Percentiles rank a stretch among this genome's conserved stretches.
phyloP scores from a whole-genome alignment of 2,113 vertebrate species.

The Sminthopsis crassicaudata region DNA sequence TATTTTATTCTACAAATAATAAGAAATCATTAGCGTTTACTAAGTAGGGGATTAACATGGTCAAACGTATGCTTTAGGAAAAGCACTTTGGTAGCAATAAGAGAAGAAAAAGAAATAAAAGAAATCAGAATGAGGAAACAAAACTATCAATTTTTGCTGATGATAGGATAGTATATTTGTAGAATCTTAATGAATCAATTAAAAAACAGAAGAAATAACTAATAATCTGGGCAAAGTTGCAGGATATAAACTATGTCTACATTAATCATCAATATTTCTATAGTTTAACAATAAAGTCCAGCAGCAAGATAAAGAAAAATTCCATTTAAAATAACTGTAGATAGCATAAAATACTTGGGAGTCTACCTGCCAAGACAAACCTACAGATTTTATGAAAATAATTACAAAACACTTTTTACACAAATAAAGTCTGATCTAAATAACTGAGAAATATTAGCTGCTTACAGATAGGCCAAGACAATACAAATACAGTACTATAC shows the following conservation, averaged over 20 bases:
- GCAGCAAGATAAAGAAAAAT: background rate
- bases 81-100: background rate
- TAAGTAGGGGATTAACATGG: background rate
- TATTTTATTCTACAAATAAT: background rate
- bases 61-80: background rate
- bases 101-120: too few species aligned
- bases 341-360: background rate
- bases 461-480: background rate
- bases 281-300: background rate
- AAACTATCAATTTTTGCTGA: too few species aligned
- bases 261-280: too few species aligned
- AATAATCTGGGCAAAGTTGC: too few species aligned
- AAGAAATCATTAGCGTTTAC: background rate
- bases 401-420: background rate
- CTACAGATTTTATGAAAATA: background rate
- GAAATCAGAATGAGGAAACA: too few species aligned
- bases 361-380: too few species aligned
- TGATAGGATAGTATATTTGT: too few species aligned
- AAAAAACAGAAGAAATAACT: too few species aligned
- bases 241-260: too few species aligned
- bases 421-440: background rate
- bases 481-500: background rate
- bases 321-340: background rate
- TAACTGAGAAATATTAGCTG: background rate
- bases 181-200: too few species aligned